These are phyloP conservation scores for Greenwoodochromis staneri DNA, from an alignment of 2,113 vertebrate genomes.

Conservation along the genomic window DNA sequence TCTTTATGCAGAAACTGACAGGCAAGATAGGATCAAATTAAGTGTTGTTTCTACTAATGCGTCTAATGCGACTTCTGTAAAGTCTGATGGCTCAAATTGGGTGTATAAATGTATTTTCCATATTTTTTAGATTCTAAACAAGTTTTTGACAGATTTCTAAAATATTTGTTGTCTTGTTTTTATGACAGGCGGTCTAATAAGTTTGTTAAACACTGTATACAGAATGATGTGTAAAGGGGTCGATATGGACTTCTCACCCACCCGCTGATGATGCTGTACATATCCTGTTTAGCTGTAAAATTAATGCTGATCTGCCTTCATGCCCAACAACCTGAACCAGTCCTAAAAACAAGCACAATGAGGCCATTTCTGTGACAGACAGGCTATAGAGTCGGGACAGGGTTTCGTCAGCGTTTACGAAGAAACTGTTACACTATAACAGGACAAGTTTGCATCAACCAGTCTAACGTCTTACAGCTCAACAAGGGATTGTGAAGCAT, in stretches of 20 bases:
- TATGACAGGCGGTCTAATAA: neutral
- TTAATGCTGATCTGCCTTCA: neutral
- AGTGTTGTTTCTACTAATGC: accelerated
- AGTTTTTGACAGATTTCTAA: neutral
- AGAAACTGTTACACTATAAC: neutral
- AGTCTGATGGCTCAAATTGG: neutral
- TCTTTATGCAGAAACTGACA: neutral
- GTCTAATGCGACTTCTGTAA: neutral
- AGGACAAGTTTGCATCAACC: neutral
- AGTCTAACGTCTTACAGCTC: conserved; percentile 3
- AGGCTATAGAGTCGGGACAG: neutral
- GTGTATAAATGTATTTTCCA: neutral
- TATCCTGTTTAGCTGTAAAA: neutral
- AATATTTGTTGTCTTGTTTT: neutral
- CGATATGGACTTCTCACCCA: neutral
- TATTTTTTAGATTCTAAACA: accelerated
- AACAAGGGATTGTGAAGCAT: neutral
- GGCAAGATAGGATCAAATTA: neutral
- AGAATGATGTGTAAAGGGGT: neutral
- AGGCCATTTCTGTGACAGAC: neutral
- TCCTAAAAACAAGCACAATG: neutral
- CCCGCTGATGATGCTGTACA: neutral
- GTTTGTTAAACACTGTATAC: neutral
- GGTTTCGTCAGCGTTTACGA: neutral
- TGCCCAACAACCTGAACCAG: neutral